Evolutionary conservation across 2,113 vertebrate genomes (phyloP).

Genomic region (Addax nasomaculatus): DNA sequence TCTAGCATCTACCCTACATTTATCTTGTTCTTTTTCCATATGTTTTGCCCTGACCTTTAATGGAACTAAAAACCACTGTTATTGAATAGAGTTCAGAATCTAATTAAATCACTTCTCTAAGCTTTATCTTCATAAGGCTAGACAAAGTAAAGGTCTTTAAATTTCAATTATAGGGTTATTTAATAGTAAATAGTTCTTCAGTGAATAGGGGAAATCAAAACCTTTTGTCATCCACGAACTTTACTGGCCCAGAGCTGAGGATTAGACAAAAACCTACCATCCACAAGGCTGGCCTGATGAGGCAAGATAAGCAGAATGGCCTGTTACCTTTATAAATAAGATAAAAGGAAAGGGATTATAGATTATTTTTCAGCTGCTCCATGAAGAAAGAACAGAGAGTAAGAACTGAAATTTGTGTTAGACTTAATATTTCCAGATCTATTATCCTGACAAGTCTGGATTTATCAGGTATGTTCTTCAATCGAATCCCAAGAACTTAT

Average conservation of each 20-base stretch:
- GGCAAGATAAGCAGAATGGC: not conserved
- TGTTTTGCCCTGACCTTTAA: not conserved
- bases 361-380: not conserved
- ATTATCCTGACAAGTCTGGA: not conserved
- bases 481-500: not conserved
- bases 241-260: not conserved
- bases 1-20: not conserved
- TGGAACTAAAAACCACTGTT: not conserved
- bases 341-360: not conserved
- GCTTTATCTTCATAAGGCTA: not conserved
- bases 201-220: not conserved
- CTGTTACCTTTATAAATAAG: not conserved
- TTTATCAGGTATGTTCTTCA: not conserved
- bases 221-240: not conserved
- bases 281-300: not conserved
- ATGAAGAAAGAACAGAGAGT: not conserved
- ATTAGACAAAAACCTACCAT: not conserved
- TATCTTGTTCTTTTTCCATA: not conserved
- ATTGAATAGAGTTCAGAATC: not conserved
- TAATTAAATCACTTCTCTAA: constrained; percentile 8
- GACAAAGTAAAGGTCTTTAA: constrained; percentile 7
- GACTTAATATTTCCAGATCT: not conserved
- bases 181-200: constrained; percentile 5
- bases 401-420: not conserved
- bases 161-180: constrained; percentile 5